Percentiles rank a stretch among this genome's conserved stretches.
Evolutionary conservation across 2,888 invertebrate genomes (phyloP).

Genomic region (Noctua pronuba): DNA sequence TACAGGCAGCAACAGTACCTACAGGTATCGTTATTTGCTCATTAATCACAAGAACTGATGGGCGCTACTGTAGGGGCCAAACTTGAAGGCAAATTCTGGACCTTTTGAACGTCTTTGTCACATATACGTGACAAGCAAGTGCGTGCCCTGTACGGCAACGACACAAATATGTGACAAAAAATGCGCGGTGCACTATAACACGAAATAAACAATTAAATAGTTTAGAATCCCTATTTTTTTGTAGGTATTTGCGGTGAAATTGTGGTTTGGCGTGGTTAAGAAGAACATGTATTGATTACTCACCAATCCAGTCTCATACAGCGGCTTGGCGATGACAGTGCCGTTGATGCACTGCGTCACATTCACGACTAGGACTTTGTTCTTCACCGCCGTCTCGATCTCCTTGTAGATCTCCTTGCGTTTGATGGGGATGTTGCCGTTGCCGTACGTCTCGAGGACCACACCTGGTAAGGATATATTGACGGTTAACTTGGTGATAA

Average conservation of each 20-base stretch:
- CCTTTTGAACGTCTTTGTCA: too few relatives aligned
- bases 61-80: background rate
- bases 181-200: too few relatives aligned
- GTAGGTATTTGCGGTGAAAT: too few relatives aligned
- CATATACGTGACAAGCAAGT: too few relatives aligned
- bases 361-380: conserved; percentile 97
- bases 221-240: too few relatives aligned
- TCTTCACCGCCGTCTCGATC: conserved; percentile 93
- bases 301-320: conserved; percentile 96
- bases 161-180: too few relatives aligned
- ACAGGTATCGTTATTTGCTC: background rate
- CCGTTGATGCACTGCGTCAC: conserved; percentile 98
- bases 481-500: background rate
- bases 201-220: too few relatives aligned
- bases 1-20: background rate
- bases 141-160: too few relatives aligned
- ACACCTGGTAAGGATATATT: conserved; percentile 89
- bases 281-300: conserved; percentile 29
- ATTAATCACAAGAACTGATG: background rate
- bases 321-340: conserved; percentile 91
- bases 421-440: conserved; percentile 97
- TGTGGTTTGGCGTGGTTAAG: too few relatives aligned
- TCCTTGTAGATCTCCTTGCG: conserved; percentile 94
- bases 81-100: too few relatives aligned
- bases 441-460: conserved; percentile 97